Conservation (phyloP, 2,888 invertebrate species). For the Cataglyphis livida region DNA sequence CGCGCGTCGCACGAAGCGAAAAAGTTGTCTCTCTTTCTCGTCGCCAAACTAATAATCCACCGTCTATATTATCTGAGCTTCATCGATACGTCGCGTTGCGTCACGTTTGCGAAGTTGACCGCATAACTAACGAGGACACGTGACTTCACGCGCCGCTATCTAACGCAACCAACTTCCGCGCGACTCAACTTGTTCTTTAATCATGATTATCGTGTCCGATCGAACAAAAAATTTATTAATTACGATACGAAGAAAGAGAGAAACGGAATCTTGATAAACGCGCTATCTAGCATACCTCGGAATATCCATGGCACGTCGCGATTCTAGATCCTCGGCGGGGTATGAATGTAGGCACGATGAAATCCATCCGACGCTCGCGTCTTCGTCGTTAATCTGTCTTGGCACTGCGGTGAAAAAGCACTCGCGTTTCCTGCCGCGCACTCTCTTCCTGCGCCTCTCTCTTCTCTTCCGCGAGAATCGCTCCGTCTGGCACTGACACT, state of each 20-base stretch:
- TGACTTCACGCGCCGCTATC: constrained; percentile 48
- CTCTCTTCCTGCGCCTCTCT: constrained; percentile 11
- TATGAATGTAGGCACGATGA: not conserved
- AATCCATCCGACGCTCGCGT: constrained; percentile 13
- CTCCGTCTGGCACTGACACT: constrained; percentile 61
- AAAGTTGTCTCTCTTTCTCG: not conserved
- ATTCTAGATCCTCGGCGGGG: not conserved
- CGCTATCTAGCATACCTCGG: not conserved
- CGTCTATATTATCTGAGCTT: constrained; percentile 20
- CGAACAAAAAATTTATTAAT: not conserved
- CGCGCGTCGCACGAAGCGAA: not conserved
- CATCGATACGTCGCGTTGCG: constrained; percentile 29
- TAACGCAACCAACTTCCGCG: constrained; percentile 9
- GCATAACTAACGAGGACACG: constrained; percentile 51
- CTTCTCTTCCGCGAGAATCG: not conserved
- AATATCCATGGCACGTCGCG: not conserved
- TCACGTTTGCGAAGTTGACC: constrained; percentile 39
- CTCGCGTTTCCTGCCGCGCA: constrained; percentile 65
- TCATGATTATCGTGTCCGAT: not conserved
- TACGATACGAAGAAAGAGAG: not conserved
- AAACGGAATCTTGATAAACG: not conserved
- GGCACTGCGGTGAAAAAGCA: constrained; percentile 68
- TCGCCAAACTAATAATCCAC: constrained; percentile 7
- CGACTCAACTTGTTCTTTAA: not conserved
- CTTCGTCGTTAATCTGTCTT: constrained; percentile 70